Percentiles rank a stretch among this genome's conserved stretches.
phyloP scores from a whole-genome alignment of 2,888 invertebrate genomes.

The Meteorus colon region DNA sequence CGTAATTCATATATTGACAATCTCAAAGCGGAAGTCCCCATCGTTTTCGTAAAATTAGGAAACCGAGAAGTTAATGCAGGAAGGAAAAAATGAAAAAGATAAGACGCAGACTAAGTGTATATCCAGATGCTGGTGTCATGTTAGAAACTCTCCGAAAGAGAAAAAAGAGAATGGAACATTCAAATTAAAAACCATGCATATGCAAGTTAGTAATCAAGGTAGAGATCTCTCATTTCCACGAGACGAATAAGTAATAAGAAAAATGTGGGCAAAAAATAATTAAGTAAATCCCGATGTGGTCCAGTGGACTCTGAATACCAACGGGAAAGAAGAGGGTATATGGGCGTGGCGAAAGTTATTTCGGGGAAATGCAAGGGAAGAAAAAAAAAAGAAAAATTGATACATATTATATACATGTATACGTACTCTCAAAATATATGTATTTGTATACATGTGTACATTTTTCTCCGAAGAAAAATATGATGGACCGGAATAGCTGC shows the following conservation, averaged over 20 bases:
- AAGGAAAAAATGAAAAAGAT: neutral
- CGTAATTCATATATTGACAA: slow-evolving; percentile 13
- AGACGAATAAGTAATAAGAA: neutral
- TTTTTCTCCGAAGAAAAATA: slow-evolving; percentile 2
- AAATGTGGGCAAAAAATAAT: neutral
- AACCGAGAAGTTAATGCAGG: too few relatives aligned
- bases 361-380: neutral
- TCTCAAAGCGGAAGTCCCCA: neutral
- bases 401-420: neutral
- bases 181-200: neutral
- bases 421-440: neutral
- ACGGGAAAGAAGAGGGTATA: neutral
- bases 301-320: neutral
- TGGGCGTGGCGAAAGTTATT: slow-evolving; percentile 14
- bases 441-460: neutral
- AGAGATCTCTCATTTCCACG: neutral
- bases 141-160: neutral
- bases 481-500: slow-evolving; percentile 35
- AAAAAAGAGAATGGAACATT: neutral
- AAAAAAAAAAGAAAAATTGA: neutral
- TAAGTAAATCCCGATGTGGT: neutral
- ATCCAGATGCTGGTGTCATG: neutral
- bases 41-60: neutral
- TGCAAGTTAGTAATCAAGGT: neutral
- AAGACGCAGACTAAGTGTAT: too few relatives aligned